Conservation (phyloP, 2,797 vertebrate genomes). For the Octomys mimax region DNA sequence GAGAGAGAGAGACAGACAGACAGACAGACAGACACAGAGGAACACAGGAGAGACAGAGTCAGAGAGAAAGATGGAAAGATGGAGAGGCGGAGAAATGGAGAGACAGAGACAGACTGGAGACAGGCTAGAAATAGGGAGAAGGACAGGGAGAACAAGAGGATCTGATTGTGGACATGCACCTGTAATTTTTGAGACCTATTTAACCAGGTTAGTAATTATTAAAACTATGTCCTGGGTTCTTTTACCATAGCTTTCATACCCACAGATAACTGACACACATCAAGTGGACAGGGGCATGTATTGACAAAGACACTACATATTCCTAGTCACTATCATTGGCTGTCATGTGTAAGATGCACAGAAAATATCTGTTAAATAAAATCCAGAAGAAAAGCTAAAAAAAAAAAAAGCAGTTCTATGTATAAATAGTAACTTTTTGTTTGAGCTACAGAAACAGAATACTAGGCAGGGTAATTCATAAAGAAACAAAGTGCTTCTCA, state of each 20-base stretch:
- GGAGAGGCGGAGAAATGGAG: not conserved
- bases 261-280: not conserved
- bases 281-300: not conserved
- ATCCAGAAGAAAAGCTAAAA: not conserved
- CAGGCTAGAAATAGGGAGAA: not conserved
- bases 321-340: not conserved
- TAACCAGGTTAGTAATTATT: not conserved
- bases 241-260: not conserved
- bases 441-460: not conserved
- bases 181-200: not conserved
- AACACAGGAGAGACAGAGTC: not conserved
- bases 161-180: not conserved
- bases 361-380: conserved; percentile 32
- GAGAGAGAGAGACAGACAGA: not conserved
- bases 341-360: not conserved
- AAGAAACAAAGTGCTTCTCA: not conserved
- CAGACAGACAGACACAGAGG: not conserved
- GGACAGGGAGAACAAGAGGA: not conserved
- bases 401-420: not conserved
- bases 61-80: too few relatives aligned
- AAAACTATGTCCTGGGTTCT: not conserved
- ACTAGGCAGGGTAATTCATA: not conserved
- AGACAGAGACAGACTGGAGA: not conserved
- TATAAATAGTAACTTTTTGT: not conserved
- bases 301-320: not conserved